Evolutionary conservation across 2,888 invertebrate species (phyloP).

Genomic region (Parapristionchus giblindavisi): DNA sequence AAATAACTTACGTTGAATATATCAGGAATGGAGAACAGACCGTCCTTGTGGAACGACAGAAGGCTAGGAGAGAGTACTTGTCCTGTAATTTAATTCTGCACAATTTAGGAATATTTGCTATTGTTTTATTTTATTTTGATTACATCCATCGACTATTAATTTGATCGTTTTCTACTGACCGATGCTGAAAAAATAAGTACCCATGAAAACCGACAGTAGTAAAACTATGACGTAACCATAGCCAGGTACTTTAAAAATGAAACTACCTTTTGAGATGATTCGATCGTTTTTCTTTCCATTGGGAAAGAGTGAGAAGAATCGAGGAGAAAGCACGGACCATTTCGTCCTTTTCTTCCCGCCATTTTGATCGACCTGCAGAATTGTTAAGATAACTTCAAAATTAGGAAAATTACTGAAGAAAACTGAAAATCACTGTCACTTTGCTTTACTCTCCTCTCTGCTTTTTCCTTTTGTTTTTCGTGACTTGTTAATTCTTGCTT

Average conservation of each 20-base stretch:
- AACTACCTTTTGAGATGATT: constrained; percentile 22
- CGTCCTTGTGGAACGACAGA: constrained; percentile 61
- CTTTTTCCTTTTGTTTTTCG: too few relatives aligned
- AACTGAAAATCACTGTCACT: too few relatives aligned
- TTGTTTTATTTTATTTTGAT: not conserved
- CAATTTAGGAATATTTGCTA: not conserved
- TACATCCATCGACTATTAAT: not conserved
- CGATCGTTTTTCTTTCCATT: constrained; percentile 38
- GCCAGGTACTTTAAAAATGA: not conserved
- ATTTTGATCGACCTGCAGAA: not conserved
- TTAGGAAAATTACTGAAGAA: not conserved
- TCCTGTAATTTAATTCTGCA: not conserved
- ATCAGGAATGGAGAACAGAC: constrained; percentile 59
- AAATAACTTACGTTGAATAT: constrained; percentile 57
- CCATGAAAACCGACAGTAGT: too few relatives aligned
- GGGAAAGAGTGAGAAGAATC: constrained; percentile 57
- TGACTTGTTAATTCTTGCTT: too few relatives aligned
- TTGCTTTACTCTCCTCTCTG: too few relatives aligned
- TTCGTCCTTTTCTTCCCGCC: too few relatives aligned
- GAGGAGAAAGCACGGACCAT: constrained; percentile 57
- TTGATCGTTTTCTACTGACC: not conserved
- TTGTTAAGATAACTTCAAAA: not conserved
- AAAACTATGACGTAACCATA: too few relatives aligned
- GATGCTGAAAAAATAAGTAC: too few relatives aligned
- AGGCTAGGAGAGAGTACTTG: constrained; percentile 57